Percentiles rank a stretch among this genome's conserved stretches.
Evolutionary conservation across 1,140 invertebrate genomes (phyloP).

Genomic region (Teleogryllus occipitalis): DNA sequence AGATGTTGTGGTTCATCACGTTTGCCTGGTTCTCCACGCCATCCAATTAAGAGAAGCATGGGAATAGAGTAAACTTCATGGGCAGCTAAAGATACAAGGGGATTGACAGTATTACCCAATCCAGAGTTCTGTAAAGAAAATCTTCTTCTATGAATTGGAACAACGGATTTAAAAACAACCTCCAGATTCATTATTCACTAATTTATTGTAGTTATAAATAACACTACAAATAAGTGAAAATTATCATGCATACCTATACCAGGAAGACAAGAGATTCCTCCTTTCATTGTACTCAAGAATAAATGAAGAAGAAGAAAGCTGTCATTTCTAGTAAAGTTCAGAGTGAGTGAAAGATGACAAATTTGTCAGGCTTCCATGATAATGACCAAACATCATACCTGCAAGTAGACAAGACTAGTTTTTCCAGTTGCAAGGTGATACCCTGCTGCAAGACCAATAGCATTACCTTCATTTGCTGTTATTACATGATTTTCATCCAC

Average conservation of each 20-base stretch:
- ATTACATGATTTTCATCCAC: constrained; percentile 36
- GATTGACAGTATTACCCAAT: constrained; percentile 41
- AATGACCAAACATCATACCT: constrained; percentile 28
- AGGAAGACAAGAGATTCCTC: not conserved
- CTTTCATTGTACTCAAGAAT: not conserved
- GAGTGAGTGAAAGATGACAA: not conserved
- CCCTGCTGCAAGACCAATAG: constrained; percentile 38
- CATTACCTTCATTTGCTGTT: constrained; percentile 39
- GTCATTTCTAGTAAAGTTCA: not conserved
- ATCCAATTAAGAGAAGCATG: constrained; percentile 41
- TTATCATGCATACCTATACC: no score
- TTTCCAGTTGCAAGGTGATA: constrained; percentile 41
- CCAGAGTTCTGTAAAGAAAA: constrained; percentile 33
- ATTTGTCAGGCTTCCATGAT: not conserved
- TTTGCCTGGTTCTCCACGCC: constrained; percentile 42
- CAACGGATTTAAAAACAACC: no score
- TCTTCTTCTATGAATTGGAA: no score
- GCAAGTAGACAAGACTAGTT: constrained; percentile 38
- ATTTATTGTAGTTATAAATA: no score
- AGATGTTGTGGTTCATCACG: constrained; percentile 42
- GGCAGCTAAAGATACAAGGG: constrained; percentile 37
- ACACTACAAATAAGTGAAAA: no score
- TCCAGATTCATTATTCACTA: no score
- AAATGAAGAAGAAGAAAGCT: not conserved
- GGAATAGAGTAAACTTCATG: constrained; percentile 40